phyloP scores from a whole-genome alignment of 2,113 vertebrate genomes.

The Catharus minimus region DNA sequence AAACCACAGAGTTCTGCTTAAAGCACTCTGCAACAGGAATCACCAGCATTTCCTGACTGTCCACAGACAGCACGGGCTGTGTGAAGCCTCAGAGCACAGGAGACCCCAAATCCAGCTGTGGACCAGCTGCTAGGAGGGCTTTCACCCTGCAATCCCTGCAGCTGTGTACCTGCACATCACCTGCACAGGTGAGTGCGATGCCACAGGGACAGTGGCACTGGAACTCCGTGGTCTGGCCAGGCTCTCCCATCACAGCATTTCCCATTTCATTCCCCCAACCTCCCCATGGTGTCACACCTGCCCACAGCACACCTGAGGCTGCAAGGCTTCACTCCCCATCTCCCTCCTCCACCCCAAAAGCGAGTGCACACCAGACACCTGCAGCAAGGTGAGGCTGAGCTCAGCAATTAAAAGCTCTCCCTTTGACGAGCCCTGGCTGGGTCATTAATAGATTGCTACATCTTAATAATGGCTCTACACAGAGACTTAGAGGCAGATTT shows the following conservation, averaged over 20 bases:
- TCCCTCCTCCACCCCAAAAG: neutral
- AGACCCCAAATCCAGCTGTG: neutral
- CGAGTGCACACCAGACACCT: accelerated
- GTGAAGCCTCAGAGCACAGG: neutral
- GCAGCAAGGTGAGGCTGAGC: accelerated
- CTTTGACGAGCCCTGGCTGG: accelerated
- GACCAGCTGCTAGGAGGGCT: accelerated
- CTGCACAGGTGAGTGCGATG: accelerated
- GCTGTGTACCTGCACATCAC: neutral
- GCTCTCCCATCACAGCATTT: accelerated
- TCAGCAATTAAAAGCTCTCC: neutral
- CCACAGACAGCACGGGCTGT: accelerated
- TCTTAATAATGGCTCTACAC: neutral
- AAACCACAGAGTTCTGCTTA: neutral
- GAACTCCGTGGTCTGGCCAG: neutral
- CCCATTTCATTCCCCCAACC: neutral
- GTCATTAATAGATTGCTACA: neutral
- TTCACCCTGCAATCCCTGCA: neutral
- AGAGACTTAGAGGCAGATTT: neutral
- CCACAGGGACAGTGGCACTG: too few species aligned
- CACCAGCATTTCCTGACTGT: neutral
- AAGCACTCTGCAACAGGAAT: neutral
- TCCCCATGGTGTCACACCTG: neutral
- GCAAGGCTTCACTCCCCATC: neutral
- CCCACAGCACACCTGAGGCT: neutral